Evolutionary conservation across 2,888 invertebrate species (phyloP), one percentile per base, ranked within the genome.

Genomic region (Dusona sp.): DNA sequence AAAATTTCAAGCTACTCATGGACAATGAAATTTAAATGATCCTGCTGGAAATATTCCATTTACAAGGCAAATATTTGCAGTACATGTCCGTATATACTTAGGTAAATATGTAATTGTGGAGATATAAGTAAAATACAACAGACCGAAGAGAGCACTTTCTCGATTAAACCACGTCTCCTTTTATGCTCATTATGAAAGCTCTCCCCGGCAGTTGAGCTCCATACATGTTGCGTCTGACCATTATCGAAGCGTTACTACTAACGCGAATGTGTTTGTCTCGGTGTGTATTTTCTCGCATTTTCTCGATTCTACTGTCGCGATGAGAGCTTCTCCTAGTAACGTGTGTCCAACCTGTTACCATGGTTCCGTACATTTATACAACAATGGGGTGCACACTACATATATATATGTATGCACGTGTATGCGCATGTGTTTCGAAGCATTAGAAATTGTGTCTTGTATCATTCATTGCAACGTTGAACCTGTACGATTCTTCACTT

Each of bases 241-340:
- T 83, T 79, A 80, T 77, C 83, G 79, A 70, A 78, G 36, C 16
- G 36, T 83, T 83, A 73, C 70, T 68, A 83, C 79, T 79, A 67
- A 45, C 57, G 29, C 54, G 22, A 36, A 42, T 64, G 57, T 42
- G 25, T 48, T 25, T 57, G 36, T n/a, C 29, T 36, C 38, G 3
- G 22, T 33, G 42, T 72, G 70, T 61, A 70, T 54, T 45, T 85
- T 78, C 73, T 73, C 80, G 42, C 67, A 64, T 57, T 83, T 83
- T 73, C 57, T 68, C 83, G 74, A 73, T 83, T 45, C 79, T 57
- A 36, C 25, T 57, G 33, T 79, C 68, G 57, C 38, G 61, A 42
- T 81, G 86, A 78, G n/a, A 70, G 64, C 68, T 79, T 79, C 54
- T 79, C 74, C 42, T 36, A 42, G 70, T 38, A 68, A 51, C 45